Conservation (phyloP, 2,797 vertebrate genomes). For the Peromyscus nudipes region DNA sequence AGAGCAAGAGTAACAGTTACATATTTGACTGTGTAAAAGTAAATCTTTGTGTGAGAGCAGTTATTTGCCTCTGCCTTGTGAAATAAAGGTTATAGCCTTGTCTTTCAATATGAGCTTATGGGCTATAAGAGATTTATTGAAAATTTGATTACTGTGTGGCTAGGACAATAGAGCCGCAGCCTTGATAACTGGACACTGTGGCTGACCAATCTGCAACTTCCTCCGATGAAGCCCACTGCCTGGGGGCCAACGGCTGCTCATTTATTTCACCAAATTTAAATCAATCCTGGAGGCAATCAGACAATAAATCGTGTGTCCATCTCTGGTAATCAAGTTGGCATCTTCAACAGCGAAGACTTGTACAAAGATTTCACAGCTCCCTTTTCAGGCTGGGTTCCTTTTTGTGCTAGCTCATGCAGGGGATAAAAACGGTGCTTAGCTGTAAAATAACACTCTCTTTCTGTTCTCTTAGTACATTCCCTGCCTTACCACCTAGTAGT, state of each 20-base stretch:
- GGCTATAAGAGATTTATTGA: constrained; percentile 19
- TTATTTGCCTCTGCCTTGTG: not conserved
- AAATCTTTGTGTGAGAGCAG: not conserved
- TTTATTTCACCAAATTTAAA: constrained; percentile 78
- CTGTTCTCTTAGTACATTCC: constrained; percentile 1
- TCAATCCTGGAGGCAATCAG: constrained; percentile 61
- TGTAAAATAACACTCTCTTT: constrained; percentile 42
- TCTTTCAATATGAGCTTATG: not conserved
- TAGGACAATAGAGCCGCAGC: not conserved
- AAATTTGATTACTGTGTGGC: constrained; percentile 32
- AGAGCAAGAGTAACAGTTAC: not conserved
- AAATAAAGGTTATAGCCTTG: not conserved
- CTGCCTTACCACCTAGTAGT: constrained; percentile 10
- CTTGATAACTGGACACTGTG: constrained; percentile 1
- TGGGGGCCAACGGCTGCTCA: constrained; percentile 66
- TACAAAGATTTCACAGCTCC: not conserved
- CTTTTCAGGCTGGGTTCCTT: not conserved
- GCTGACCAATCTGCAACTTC: constrained; percentile 2
- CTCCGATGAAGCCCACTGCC: constrained; percentile 9
- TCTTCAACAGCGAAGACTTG: constrained; percentile 11
- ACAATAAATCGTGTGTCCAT: constrained; percentile 65
- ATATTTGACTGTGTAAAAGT: not conserved
- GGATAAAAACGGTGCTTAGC: not conserved
- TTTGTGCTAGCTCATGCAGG: not conserved
- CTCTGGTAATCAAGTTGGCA: constrained; percentile 66